Evolutionary conservation across 2,888 invertebrate species (phyloP).

Genomic region (Leucophenga maculata): DNA sequence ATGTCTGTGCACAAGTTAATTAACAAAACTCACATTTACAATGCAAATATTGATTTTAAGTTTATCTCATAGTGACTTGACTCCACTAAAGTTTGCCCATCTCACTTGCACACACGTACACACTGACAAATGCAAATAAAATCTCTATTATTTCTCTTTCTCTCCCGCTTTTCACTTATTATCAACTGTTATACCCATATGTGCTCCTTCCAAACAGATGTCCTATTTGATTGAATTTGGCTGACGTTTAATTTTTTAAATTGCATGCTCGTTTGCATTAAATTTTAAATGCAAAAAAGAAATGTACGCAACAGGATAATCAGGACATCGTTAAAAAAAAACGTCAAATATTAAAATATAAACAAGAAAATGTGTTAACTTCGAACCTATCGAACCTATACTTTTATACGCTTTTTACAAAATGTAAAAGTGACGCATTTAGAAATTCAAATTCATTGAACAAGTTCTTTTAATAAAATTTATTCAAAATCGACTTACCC

Average conservation of each 20-base stretch:
- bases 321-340: background rate
- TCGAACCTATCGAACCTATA: too few species aligned
- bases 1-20: conserved; percentile 35
- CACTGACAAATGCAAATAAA: too few species aligned
- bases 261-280: conserved; percentile 34
- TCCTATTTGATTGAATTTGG: conserved; percentile 34
- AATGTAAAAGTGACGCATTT: too few species aligned
- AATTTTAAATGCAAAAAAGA: conserved; percentile 35
- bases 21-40: conserved; percentile 42
- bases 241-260: conserved; percentile 30
- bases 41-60: conserved; percentile 43
- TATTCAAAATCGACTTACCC: too few species aligned
- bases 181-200: background rate
- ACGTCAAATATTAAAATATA: background rate
- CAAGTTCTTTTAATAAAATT: too few species aligned
- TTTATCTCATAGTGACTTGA: conserved; percentile 4
- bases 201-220: conserved; percentile 8
- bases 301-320: too few species aligned
- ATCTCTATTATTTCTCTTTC: background rate
- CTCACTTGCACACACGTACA: too few species aligned
- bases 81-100: too few species aligned
- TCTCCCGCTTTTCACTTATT: background rate
- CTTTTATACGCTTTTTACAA: too few species aligned
- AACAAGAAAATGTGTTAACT: too few species aligned
- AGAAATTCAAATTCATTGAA: too few species aligned